A percentile compares a stretch with the other conserved stretches of the same genome.
Evolutionary conservation across 2,888 invertebrate genomes (phyloP).

Genomic region (Dromius quadrimaculatus): DNA sequence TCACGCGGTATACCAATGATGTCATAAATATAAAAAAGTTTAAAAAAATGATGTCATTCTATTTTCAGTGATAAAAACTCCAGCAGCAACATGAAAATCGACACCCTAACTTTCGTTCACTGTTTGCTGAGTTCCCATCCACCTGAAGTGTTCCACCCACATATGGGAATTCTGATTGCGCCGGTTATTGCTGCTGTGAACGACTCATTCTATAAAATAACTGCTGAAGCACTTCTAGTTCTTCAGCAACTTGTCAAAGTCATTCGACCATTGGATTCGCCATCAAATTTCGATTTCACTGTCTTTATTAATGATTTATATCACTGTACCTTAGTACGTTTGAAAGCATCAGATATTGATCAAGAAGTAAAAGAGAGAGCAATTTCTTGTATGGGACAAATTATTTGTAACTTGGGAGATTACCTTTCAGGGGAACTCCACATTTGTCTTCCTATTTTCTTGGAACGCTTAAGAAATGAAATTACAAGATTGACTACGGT

Average conservation of each 20-base stretch:
- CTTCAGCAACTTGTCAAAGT: slow-evolving; percentile 95
- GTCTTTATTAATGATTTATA: slow-evolving; percentile 82
- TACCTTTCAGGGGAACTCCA: slow-evolving; percentile 82
- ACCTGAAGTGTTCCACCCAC: slow-evolving; percentile 82
- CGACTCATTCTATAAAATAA: slow-evolving; percentile 98
- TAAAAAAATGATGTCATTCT: too few species aligned
- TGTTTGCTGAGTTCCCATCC: slow-evolving; percentile 84
- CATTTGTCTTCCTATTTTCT: slow-evolving; percentile 91
- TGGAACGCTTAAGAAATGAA: slow-evolving; percentile 95
- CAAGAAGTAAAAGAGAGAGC: slow-evolving; percentile 99
- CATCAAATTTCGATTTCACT: slow-evolving; percentile 55
- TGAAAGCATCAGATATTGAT: slow-evolving; percentile 96
- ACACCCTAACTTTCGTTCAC: slow-evolving; percentile 92
- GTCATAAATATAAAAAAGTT: too few species aligned
- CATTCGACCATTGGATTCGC: slow-evolving; percentile 82
- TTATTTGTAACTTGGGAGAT: slow-evolving; percentile 93
- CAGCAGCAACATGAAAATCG: slow-evolving; percentile 98
- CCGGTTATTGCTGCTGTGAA: slow-evolving; percentile 90
- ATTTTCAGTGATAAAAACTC: slow-evolving; percentile 86
- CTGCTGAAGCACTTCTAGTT: slow-evolving; percentile 94
- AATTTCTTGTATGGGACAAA: slow-evolving; percentile 96
- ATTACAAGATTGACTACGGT: slow-evolving; percentile 97
- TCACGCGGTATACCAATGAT: too few species aligned
- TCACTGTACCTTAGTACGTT: slow-evolving; percentile 83
- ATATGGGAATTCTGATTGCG: slow-evolving; percentile 83